Evolutionary conservation across 2,113 vertebrate genomes (phyloP).

Genomic region (Corythornis madagascariensis): DNA sequence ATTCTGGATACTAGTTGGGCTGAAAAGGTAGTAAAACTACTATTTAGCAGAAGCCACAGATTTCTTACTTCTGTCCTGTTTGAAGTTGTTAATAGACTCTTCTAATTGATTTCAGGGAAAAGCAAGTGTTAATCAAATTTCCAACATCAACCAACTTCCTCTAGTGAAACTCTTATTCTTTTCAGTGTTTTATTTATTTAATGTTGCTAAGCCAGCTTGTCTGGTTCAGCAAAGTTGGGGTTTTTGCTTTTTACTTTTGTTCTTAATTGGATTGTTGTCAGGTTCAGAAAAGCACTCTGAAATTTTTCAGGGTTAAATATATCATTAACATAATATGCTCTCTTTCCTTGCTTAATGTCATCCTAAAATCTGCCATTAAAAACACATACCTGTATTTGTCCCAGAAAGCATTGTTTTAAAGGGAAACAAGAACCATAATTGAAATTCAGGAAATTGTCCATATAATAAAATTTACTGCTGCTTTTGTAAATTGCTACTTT

Average conservation of each 20-base stretch:
- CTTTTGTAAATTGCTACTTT: constrained; percentile 81
- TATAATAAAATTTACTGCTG: constrained; percentile 69
- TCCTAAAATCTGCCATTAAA: constrained; percentile 56
- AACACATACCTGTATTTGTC: constrained; percentile 65
- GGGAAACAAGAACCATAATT: constrained; percentile 66
- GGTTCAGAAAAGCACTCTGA: constrained; percentile 43
- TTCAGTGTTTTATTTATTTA: constrained; percentile 12
- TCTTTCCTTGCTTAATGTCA: constrained; percentile 60
- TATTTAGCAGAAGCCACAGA: constrained; percentile 35
- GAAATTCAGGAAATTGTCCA: constrained; percentile 65
- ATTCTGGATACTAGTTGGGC: constrained; percentile 48
- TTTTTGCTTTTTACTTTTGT: neutral
- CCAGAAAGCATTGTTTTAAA: constrained; percentile 65
- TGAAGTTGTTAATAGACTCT: constrained; percentile 40
- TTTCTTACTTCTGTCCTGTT: constrained; percentile 61
- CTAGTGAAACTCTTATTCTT: constrained; percentile 26
- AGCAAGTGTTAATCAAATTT: constrained; percentile 21
- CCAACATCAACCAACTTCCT: neutral
- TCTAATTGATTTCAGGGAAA: constrained; percentile 35
- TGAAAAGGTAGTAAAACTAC: constrained; percentile 41
- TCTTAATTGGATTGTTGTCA: constrained; percentile 13
- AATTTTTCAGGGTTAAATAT: constrained; percentile 30
- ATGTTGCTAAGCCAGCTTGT: constrained; percentile 23
- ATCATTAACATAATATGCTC: constrained; percentile 31
- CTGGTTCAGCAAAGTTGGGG: constrained; percentile 53